Conservation (phyloP, 2,797 vertebrate species). For the Sebastes jordani region DNA sequence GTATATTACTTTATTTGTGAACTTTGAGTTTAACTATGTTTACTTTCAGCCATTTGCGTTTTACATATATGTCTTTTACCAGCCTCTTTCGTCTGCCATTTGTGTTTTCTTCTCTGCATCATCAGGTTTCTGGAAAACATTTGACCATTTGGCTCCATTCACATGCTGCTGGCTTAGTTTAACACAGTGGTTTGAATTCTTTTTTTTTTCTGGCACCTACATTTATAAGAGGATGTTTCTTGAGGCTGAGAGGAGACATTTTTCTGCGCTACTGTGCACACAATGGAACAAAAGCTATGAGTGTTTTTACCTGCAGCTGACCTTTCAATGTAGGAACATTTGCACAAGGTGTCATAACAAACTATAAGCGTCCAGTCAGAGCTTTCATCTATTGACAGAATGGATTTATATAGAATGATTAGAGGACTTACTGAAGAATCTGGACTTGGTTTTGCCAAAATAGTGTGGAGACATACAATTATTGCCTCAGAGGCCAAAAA, state of each 20-base stretch:
- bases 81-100: conserved; percentile 2
- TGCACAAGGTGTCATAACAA: background rate
- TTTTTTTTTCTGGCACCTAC: conserved; percentile 4
- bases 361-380: background rate
- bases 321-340: background rate
- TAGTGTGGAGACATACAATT: background rate
- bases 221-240: conserved; percentile 23
- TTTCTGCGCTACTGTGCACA: conserved; percentile 34
- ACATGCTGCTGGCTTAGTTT: conserved; percentile 24
- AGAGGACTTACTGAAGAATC: background rate
- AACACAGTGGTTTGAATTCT: background rate
- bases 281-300: conserved; percentile 9
- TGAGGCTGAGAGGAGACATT: conserved; percentile 31
- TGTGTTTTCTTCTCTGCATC: conserved; percentile 28
- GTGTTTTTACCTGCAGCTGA: conserved; percentile 18
- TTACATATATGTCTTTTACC: background rate
- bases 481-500: background rate
- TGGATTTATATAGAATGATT: background rate
- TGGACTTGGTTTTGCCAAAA: background rate
- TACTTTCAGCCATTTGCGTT: background rate
- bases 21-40: background rate
- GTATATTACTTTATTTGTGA: background rate
- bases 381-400: background rate
- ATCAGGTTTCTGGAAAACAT: conserved; percentile 27
- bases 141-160: conserved; percentile 31